Evolutionary conservation across 2,797 vertebrate species (phyloP).

Genomic region (Tapera naevia): DNA sequence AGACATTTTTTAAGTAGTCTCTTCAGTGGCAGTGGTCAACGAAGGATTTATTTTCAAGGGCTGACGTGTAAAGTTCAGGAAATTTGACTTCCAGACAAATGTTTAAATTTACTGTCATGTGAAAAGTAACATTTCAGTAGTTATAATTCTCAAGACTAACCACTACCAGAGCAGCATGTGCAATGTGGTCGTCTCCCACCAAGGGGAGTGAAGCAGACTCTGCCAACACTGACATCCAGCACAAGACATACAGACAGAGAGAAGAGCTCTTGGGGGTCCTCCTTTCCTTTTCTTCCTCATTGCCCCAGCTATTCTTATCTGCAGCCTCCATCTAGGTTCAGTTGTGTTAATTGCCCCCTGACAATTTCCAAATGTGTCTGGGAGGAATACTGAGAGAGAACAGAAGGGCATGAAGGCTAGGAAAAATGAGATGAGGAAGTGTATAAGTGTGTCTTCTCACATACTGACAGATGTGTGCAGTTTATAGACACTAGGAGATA

Average conservation of each 20-base stretch:
- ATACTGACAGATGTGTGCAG: background rate
- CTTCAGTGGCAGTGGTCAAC: background rate
- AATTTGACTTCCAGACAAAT: background rate
- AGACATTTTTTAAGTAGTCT: conserved; percentile 3
- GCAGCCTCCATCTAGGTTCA: background rate
- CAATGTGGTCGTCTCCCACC: accelerated
- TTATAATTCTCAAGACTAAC: background rate
- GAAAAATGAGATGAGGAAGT: background rate
- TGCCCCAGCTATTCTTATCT: background rate
- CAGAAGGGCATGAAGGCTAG: background rate
- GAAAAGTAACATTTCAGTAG: background rate
- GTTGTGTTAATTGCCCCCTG: background rate
- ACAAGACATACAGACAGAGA: background rate
- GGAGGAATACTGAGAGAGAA: background rate
- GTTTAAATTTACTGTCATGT: background rate
- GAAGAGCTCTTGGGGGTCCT: background rate
- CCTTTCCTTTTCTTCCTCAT: background rate
- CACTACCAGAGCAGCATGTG: background rate
- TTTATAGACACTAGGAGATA: background rate
- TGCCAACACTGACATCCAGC: background rate
- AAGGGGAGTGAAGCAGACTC: background rate
- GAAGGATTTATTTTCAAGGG: background rate
- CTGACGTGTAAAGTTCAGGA: background rate
- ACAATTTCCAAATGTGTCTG: background rate
- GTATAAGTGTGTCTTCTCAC: background rate